Conservation (phyloP, 2,113 vertebrate species). For the Pygoscelis antarcticus region DNA sequence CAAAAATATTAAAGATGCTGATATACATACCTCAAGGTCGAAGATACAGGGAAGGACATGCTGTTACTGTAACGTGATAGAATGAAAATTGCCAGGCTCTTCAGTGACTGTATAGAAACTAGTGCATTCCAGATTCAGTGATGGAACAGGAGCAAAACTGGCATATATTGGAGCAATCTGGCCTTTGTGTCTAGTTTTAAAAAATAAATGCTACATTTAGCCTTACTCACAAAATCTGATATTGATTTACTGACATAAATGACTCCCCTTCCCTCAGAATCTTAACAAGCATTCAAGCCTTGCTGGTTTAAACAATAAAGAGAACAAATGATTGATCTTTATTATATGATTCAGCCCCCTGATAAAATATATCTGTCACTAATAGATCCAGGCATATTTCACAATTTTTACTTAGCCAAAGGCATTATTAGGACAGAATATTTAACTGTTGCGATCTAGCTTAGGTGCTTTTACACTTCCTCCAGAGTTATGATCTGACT, state of each 20-base stretch:
- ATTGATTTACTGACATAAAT: background rate
- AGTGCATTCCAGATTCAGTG: background rate
- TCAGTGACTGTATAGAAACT: background rate
- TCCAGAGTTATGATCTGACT: background rate
- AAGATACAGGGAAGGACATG: background rate
- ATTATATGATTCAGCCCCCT: constrained; percentile 32
- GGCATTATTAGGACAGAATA: constrained; percentile 3
- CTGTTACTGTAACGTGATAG: background rate
- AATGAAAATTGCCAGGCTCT: background rate
- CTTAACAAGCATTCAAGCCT: background rate
- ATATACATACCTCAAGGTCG: background rate
- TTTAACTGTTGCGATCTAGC: background rate
- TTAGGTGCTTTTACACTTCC: background rate
- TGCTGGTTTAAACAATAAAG: background rate
- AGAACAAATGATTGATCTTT: constrained; percentile 51
- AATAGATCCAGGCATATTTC: constrained; percentile 21
- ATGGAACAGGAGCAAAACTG: background rate
- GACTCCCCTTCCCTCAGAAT: background rate
- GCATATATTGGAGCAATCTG: background rate
- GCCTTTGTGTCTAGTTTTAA: background rate
- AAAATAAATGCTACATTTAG: background rate
- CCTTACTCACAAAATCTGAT: background rate
- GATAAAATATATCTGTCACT: constrained; percentile 40
- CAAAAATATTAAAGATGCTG: background rate
- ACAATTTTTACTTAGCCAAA: constrained; percentile 36